Evolutionary conservation across 2,888 invertebrate species (phyloP), one percentile per base, ranked within the genome.

Genomic region (Autographa gamma): DNA sequence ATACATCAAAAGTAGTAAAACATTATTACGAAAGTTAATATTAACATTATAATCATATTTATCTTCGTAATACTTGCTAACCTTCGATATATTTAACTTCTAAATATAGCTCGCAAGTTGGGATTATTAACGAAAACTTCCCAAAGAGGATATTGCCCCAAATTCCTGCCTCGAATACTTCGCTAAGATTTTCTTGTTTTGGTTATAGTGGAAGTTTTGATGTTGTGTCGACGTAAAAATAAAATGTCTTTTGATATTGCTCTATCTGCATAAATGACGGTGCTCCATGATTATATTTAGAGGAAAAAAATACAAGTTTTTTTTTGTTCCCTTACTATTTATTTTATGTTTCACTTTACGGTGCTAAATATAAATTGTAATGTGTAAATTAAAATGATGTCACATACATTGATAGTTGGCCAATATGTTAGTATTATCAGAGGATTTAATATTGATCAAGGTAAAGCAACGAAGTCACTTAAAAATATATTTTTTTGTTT

Each of bases 71-170:
- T 66, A 80, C 31, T 38, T 7, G 58, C 58, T 60, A 66, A 63
- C 64, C 74, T 69, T 73, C 52, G 41, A 52, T 69, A 73, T 80
- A 63, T 79, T 74, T 81, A 65, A 63, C 71, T 73, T 70, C 52
- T 68, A 67, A 73, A 73, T 66, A 66, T 73, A 73, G 32, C 32
- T 32, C 48, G 34, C 56, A 63, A 66, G 60, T 74, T 74, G n/a
- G 52, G 70, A 77, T 80, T 79, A 80, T 66, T 72, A 76, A 68
- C 56, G 16, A 56, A 25, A 80, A 77, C 62, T 80, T 64, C 31
- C 63, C 38, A 68, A n/a, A 52, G 63, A 63, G 59, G 63, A 60
- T 41, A 62, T 66, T 64, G 60, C 19, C 19, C 32, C 34, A n/a
- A 80, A 76, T 80, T 66, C 68, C 63, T 72, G 56, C 48, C 31